phyloP scores from a whole-genome alignment of 2,113 vertebrate species.

The Tringa solitaria region DNA sequence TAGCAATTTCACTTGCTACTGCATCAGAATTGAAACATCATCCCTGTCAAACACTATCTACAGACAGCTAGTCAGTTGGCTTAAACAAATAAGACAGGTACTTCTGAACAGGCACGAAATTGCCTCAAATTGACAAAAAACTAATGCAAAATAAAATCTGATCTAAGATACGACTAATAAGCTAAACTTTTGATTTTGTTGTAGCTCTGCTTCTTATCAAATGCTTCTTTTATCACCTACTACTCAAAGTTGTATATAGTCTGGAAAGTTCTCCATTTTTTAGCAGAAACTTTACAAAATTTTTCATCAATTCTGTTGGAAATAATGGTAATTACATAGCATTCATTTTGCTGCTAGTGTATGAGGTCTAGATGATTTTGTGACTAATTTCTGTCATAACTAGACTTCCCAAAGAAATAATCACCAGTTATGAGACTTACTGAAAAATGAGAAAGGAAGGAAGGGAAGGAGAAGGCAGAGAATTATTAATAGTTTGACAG shows the following conservation, averaged over 20 bases:
- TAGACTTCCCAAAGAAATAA: constrained; percentile 1
- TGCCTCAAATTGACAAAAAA: background rate
- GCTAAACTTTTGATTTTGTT: background rate
- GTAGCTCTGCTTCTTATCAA: background rate
- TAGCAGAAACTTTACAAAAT: background rate
- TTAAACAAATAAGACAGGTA: background rate
- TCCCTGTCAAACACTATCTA: background rate
- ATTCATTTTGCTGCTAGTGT: background rate
- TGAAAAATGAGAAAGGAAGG: background rate
- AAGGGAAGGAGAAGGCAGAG: background rate
- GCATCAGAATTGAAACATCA: background rate
- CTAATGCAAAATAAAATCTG: background rate
- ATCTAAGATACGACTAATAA: background rate
- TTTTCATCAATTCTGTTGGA: background rate
- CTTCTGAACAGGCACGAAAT: background rate
- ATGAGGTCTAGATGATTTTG: background rate
- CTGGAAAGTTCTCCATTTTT: background rate
- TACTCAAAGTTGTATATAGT: background rate
- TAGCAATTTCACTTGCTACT: background rate
- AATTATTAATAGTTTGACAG: background rate
- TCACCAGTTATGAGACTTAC: background rate
- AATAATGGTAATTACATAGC: background rate
- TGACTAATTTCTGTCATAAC: background rate
- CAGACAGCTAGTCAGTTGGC: background rate
- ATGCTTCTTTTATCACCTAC: background rate